Evolutionary conservation across 30 jellyfish, hydroid and myxozoan species (phyloP).

Genomic region (Pelagia noctiluca): DNA sequence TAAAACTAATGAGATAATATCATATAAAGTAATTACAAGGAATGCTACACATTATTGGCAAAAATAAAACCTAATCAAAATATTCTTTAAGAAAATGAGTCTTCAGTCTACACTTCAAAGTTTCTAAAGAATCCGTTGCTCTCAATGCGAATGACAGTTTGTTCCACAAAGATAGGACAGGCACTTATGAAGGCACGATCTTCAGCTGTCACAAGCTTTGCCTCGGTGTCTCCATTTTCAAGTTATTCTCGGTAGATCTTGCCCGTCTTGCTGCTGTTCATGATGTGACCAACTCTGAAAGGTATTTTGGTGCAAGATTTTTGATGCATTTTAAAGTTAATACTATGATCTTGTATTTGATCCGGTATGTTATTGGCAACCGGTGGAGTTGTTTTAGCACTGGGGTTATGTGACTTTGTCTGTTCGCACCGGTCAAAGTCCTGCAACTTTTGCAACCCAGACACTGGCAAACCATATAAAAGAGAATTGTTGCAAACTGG

Average conservation of each 20-base stretch:
- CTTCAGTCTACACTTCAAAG: too few species aligned
- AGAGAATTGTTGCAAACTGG: slow-evolving; percentile 38
- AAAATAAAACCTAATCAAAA: too few species aligned
- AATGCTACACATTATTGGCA: too few species aligned
- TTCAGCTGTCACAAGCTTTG: too few species aligned
- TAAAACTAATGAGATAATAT: too few species aligned
- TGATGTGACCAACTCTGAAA: background rate
- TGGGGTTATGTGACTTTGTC: slow-evolving; percentile 38
- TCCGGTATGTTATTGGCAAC: too few species aligned
- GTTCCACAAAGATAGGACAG: slow-evolving; percentile 27
- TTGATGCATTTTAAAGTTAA: slow-evolving; percentile 32
- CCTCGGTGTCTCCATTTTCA: slow-evolving; percentile 22
- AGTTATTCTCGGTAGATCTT: slow-evolving; percentile 11
- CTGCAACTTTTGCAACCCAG: slow-evolving; percentile 29
- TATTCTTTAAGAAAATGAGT: too few species aligned
- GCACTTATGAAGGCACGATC: slow-evolving; percentile 25
- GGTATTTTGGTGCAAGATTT: slow-evolving; percentile 14
- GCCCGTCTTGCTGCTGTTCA: too few species aligned
- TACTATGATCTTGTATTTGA: slow-evolving; percentile 29
- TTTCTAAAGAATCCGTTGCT: too few species aligned
- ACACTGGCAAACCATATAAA: too few species aligned
- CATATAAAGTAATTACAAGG: too few species aligned
- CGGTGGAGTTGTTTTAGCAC: slow-evolving; percentile 35
- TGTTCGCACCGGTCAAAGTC: too few species aligned
- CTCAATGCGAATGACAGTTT: slow-evolving; percentile 37